Conservation (phyloP, 2,797 vertebrate genomes). For the Chelidonichthys spinosus region DNA sequence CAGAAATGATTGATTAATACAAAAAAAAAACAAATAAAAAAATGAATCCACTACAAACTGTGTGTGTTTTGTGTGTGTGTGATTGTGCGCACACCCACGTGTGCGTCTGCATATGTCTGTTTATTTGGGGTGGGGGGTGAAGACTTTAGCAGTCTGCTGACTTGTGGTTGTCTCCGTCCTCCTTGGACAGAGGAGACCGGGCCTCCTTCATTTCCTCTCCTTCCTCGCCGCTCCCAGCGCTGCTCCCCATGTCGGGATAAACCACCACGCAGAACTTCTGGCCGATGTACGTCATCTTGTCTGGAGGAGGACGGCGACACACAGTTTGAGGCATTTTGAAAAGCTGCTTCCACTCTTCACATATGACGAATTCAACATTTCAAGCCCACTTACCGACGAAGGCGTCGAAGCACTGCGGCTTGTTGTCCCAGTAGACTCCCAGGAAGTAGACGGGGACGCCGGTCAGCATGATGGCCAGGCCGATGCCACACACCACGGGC, state of each 20-base stretch:
- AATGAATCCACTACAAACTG: slow-evolving; percentile 42
- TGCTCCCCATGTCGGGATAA: slow-evolving; percentile 78
- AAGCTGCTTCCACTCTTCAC: background rate
- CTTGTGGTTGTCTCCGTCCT: slow-evolving; percentile 73
- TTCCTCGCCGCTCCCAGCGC: slow-evolving; percentile 55
- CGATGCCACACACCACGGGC: slow-evolving; percentile 92
- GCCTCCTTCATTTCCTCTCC: slow-evolving; percentile 77
- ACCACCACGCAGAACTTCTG: slow-evolving; percentile 94
- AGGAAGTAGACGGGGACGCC: slow-evolving; percentile 94
- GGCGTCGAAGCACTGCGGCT: slow-evolving; percentile 88
- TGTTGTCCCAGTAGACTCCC: slow-evolving; percentile 93
- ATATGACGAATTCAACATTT: background rate
- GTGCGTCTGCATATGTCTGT: slow-evolving; percentile 39
- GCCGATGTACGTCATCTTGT: slow-evolving; percentile 87
- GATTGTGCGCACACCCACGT: slow-evolving; percentile 9
- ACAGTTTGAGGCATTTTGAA: slow-evolving; percentile 20
- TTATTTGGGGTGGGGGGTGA: slow-evolving; percentile 13
- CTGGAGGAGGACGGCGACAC: slow-evolving; percentile 69
- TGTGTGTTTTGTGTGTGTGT: slow-evolving; percentile 46
- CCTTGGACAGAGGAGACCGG: slow-evolving; percentile 76
- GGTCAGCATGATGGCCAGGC: slow-evolving; percentile 94
- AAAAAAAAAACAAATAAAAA: slow-evolving; percentile 25
- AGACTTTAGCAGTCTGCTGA: slow-evolving; percentile 73
- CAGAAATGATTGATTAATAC: slow-evolving; percentile 33
- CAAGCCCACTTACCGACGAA: slow-evolving; percentile 86